These are phyloP conservation scores for Dicerorhinus sumatrensis DNA, from an alignment of 2,113 vertebrate species.

Conservation along the genomic window DNA sequence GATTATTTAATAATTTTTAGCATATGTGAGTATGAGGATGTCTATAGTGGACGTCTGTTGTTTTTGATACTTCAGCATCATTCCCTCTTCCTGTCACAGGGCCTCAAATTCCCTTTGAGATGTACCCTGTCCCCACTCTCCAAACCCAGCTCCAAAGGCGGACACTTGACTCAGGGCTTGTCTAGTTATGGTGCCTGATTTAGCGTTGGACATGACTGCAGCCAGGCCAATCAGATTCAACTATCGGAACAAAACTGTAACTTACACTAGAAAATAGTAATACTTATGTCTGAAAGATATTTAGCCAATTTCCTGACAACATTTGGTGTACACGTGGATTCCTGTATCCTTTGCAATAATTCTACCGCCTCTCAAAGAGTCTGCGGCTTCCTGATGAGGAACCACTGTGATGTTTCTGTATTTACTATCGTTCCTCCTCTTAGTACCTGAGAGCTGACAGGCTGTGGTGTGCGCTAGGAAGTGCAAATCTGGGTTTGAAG, in stretches of 20 bases:
- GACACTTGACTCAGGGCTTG: not conserved
- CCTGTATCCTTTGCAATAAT: not conserved
- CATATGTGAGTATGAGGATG: not conserved
- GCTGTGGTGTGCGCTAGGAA: not conserved
- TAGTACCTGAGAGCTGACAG: not conserved
- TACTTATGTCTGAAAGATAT: not conserved
- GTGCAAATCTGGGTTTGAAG: not conserved
- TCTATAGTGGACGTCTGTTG: not conserved
- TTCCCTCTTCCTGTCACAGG: not conserved
- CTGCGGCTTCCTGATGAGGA: not conserved
- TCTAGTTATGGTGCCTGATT: not conserved
- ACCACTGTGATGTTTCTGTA: not conserved
- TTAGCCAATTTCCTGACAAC: not conserved
- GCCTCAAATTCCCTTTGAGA: not conserved
- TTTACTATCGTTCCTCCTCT: not conserved
- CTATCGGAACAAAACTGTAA: not conserved
- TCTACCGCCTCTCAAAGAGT: not conserved
- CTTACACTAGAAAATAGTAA: not conserved
- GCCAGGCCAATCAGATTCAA: not conserved
- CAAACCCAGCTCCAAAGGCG: not conserved
- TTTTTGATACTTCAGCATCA: not conserved
- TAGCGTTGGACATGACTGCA: not conserved
- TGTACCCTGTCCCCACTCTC: not conserved
- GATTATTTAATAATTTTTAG: not conserved
- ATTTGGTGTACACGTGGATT: not conserved